Percentiles rank a stretch among this genome's conserved stretches.
These are phyloP conservation scores for Cataglyphis rosenhaueri DNA, from an alignment of 2,888 invertebrate species.

Conservation along the genomic window DNA sequence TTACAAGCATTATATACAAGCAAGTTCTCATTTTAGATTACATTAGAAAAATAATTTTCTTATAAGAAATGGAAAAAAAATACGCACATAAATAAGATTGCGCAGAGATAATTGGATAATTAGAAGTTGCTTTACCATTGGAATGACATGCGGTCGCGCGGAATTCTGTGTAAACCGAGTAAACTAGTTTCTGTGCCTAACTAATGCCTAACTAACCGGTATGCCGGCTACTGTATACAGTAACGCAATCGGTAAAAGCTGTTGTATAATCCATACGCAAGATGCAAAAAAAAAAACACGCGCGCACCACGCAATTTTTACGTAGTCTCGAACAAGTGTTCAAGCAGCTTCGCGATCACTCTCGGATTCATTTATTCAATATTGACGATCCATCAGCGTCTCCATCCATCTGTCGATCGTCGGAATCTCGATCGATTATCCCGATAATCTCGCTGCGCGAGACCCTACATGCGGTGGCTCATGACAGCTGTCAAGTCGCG, in stretches of 20 bases:
- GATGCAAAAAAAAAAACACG: conserved; percentile 20
- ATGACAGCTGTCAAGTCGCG: not conserved
- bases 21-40: not conserved
- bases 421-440: not conserved
- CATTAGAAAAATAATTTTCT: not conserved
- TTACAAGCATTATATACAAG: not conserved
- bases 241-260: conserved; percentile 53
- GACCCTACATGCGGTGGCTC: not conserved
- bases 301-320: not conserved
- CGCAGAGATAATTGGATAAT: not conserved
- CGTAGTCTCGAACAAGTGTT: conserved; percentile 1
- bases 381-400: not conserved
- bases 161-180: conserved; percentile 20
- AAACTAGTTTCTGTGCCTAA: conserved; percentile 4
- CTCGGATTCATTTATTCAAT: not conserved
- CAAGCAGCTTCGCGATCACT: too few relatives aligned
- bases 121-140: not conserved
- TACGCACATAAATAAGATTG: not conserved
- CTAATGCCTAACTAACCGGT: not conserved
- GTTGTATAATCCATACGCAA: conserved; percentile 43
- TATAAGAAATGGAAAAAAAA: not conserved
- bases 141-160: not conserved
- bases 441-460: not conserved
- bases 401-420: not conserved
- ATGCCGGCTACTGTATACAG: conserved; percentile 39